Evolutionary conservation across 1,140 invertebrate genomes (phyloP).

Genomic region (Drosophila kanapiae): DNA sequence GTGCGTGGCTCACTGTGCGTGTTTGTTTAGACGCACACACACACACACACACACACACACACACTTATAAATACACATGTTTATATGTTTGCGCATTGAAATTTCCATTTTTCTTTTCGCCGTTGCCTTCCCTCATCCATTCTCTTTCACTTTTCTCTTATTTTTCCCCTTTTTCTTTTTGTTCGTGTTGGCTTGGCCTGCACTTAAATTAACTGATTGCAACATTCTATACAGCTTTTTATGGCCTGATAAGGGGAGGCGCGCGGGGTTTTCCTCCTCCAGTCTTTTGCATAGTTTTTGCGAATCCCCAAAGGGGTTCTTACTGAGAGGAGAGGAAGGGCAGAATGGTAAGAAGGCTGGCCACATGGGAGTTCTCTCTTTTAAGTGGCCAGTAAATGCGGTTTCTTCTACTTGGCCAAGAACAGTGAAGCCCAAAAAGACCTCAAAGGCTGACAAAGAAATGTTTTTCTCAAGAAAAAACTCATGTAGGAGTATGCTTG

Average conservation of each 20-base stretch:
- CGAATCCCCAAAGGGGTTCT: slow-evolving; percentile 13
- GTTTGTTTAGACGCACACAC: slow-evolving; percentile 72
- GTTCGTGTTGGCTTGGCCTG: slow-evolving; percentile 63
- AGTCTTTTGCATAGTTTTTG: slow-evolving; percentile 60
- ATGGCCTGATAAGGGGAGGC: slow-evolving; percentile 43
- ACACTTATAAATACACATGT: slow-evolving; percentile 15
- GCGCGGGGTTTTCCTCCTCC: slow-evolving; percentile 13
- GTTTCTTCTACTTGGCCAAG: slow-evolving; percentile 40
- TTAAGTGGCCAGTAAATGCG: slow-evolving; percentile 78
- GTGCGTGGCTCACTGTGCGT: slow-evolving; percentile 60
- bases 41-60: not conserved
- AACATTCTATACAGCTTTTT: slow-evolving; percentile 82
- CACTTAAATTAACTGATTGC: slow-evolving; percentile 84
- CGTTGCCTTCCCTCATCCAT: slow-evolving; percentile 9
- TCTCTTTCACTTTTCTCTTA: slow-evolving; percentile 29
- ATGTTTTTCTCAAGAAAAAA: not conserved
- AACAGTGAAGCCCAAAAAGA: not conserved
- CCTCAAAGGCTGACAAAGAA: not conserved
- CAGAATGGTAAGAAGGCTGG: slow-evolving; percentile 1
- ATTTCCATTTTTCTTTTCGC: slow-evolving; percentile 73
- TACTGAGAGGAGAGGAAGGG: not conserved
- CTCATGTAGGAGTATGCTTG: too few relatives aligned
- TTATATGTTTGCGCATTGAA: slow-evolving; percentile 72
- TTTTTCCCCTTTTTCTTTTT: slow-evolving; percentile 21
- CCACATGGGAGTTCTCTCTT: slow-evolving; percentile 68